Evolutionary conservation across 1,140 invertebrate species (phyloP), one percentile per base, ranked within the genome.

Genomic region (Anadara kagoshimensis): DNA sequence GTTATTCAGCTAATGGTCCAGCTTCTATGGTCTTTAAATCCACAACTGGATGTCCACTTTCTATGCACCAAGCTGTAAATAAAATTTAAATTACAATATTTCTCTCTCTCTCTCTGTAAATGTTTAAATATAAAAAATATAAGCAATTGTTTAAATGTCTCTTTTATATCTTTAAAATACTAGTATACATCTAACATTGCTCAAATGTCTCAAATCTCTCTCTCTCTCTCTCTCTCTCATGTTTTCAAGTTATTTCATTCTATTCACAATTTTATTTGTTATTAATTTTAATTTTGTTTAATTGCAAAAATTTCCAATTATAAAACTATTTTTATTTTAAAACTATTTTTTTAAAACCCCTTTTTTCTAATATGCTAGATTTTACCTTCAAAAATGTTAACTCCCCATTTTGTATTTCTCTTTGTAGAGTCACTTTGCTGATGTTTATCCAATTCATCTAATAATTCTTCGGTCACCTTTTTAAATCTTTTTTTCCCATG

Each of bases 381-480:
- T 24, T 29, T 2, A 64, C 44, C 44, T 49, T 49, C 18, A 5
- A 64, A 49, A 7, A 64, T 16, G 11, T 26, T 64, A 51, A 64
- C 47, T 16, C 44, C 62, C 62, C 44, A 64, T 64, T 49, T 49
- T 4, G 62, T 64, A 16, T 26, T 29, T 16, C 26, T 64, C 20
- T 64, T 64, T 10, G 62, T 64, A 24, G 62, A 64, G 26, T 14
- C 24, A 12, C 44, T 1, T 64, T 64, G 44, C 24, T 51, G 47
- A 5, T 16, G 47, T 5, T 44, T 20, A n/a, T 62, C 11, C 26
- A 62, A 45, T 12, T n/a, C 44, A 36, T 20, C 24, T 24, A 62
- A 2, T 45, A 16, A n/a, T 47, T 62, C 41, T 36, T 36, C 29
- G 2, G 29, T 36, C 2, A 36, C 29, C 29, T 3, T 7, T 36